These are phyloP conservation scores for Ceramica pisi DNA, from an alignment of 2,888 invertebrate species.

Conservation along the genomic window DNA sequence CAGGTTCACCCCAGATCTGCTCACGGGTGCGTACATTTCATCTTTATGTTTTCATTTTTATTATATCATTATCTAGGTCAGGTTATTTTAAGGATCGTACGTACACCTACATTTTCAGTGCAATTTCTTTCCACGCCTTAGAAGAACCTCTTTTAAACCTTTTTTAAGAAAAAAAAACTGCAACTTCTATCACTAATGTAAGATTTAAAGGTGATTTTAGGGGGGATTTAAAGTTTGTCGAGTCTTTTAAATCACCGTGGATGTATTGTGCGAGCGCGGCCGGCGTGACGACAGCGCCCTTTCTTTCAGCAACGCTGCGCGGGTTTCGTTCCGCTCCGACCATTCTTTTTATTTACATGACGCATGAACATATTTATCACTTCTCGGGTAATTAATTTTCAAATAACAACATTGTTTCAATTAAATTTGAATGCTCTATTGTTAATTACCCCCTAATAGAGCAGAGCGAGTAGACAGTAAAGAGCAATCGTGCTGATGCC, in stretches of 20 bases:
- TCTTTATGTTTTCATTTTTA: constrained; percentile 35
- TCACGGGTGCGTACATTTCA: constrained; percentile 91
- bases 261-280: constrained; percentile 81
- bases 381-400: constrained; percentile 86
- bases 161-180: constrained; percentile 72
- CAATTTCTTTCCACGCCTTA: constrained; percentile 11
- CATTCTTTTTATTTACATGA: constrained; percentile 84
- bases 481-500: constrained; percentile 69
- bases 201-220: too few relatives aligned
- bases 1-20: constrained; percentile 93
- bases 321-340: constrained; percentile 81
- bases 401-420: constrained; percentile 81
- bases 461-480: constrained; percentile 59
- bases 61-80: constrained; percentile 51
- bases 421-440: constrained; percentile 58
- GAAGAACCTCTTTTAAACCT: constrained; percentile 9
- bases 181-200: constrained; percentile 81
- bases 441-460: constrained; percentile 59
- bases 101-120: neutral
- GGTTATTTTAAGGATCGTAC: neutral
- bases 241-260: constrained; percentile 81
- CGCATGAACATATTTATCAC: constrained; percentile 86
- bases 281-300: constrained; percentile 83
- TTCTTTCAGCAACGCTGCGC: constrained; percentile 74
- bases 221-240: constrained; percentile 80